Evolutionary conservation across 2,888 invertebrate species (phyloP).

Genomic region (Lasioglossum zephyrum): DNA sequence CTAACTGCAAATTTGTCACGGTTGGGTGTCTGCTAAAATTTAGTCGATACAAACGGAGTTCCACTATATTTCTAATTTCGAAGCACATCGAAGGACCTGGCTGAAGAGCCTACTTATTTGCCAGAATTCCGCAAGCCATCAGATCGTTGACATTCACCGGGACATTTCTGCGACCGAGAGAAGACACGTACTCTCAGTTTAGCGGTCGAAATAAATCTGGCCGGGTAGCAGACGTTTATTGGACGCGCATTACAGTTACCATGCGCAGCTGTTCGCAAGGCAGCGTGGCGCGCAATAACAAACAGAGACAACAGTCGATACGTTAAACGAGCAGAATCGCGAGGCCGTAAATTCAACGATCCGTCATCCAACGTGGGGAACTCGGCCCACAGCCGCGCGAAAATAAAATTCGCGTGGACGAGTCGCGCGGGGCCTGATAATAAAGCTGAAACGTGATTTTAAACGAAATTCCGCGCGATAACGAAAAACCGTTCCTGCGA

Average conservation of each 20-base stretch:
- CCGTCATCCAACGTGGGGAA: conserved; percentile 2
- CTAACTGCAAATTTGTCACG: background rate
- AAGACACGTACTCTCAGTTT: background rate
- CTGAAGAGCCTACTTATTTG: background rate
- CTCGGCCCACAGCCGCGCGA: background rate
- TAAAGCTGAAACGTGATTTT: background rate
- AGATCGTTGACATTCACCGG: background rate
- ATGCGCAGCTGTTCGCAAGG: conserved; percentile 39
- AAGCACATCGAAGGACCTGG: background rate
- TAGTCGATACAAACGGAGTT: background rate
- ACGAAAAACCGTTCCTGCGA: background rate
- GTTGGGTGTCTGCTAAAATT: background rate
- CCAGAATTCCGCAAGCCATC: background rate
- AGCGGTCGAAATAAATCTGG: conserved; percentile 38
- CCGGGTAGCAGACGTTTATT: conserved; percentile 38
- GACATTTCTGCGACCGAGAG: background rate
- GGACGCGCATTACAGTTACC: conserved; percentile 3
- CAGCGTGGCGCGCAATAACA: conserved; percentile 22
- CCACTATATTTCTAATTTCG: background rate
- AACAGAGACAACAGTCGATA: conserved; percentile 37
- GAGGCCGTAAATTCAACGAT: conserved; percentile 27
- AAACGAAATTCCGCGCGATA: background rate
- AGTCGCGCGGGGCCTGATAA: background rate
- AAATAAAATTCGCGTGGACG: conserved; percentile 9
- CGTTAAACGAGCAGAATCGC: conserved; percentile 26